A percentile compares a stretch with the other conserved stretches of the same genome.
phyloP scores from a whole-genome alignment of 2,888 invertebrate genomes.

The Sinotaia quadrata region DNA sequence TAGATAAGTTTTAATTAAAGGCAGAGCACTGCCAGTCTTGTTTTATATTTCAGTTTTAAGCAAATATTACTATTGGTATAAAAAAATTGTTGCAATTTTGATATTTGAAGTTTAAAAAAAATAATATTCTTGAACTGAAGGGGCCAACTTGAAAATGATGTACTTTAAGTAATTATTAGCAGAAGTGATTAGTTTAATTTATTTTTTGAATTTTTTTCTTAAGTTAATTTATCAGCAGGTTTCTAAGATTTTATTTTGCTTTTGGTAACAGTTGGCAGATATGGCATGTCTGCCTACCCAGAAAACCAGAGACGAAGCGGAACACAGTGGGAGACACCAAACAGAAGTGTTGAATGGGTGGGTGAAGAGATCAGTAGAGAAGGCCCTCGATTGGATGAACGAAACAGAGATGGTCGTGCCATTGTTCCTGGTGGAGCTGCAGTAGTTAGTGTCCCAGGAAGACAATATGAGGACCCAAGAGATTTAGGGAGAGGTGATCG shows the following conservation, averaged over 20 bases:
- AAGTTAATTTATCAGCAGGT: not conserved
- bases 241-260: not conserved
- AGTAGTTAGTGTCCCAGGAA: conserved; percentile 12
- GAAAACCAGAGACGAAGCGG: conserved; percentile 19
- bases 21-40: too few relatives aligned
- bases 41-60: too few relatives aligned
- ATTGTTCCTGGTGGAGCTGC: conserved; percentile 3
- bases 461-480: conserved; percentile 20
- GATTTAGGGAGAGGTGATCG: conserved; percentile 17
- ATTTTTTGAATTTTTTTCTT: too few relatives aligned
- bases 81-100: too few relatives aligned
- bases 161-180: too few relatives aligned
- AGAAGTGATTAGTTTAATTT: too few relatives aligned
- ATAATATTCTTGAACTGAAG: too few relatives aligned
- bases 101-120: too few relatives aligned
- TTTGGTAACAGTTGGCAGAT: conserved; percentile 6
- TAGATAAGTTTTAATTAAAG: too few relatives aligned
- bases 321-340: conserved; percentile 19
- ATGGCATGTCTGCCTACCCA: not conserved
- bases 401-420: not conserved
- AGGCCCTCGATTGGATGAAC: conserved; percentile 23
- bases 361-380: conserved; percentile 23
- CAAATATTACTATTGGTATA: too few relatives aligned
- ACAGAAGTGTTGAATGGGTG: conserved; percentile 22
- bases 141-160: too few relatives aligned